These are phyloP conservation scores for Pseudotriccus pelzelni DNA, from an alignment of 2,797 vertebrate species.

Conservation along the genomic window DNA sequence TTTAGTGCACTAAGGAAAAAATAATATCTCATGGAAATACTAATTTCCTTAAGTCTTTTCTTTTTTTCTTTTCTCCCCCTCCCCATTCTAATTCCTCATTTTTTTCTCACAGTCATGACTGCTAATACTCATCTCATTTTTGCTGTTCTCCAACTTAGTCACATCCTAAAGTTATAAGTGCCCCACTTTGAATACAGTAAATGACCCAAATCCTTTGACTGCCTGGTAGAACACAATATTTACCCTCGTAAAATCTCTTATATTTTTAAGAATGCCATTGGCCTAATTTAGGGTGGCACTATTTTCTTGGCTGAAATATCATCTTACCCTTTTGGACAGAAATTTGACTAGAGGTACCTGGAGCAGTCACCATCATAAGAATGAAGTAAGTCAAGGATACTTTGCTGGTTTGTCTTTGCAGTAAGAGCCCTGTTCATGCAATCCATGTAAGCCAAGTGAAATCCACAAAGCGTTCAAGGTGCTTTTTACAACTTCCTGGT, in stretches of 20 bases:
- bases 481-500: background rate
- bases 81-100: background rate
- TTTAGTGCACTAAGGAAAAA: background rate
- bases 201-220: fast-evolving
- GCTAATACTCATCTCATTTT: background rate
- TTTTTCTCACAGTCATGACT: background rate
- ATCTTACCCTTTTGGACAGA: background rate
- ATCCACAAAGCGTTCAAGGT: background rate
- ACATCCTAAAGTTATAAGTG: background rate
- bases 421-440: background rate
- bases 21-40: background rate
- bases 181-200: background rate
- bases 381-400: background rate
- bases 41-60: background rate
- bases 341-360: background rate
- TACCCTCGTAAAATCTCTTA: background rate
- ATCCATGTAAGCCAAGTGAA: background rate
- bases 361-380: background rate
- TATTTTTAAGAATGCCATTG: background rate
- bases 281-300: background rate
- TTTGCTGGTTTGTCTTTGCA: background rate
- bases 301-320: background rate
- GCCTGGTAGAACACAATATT: background rate
- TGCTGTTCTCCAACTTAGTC: background rate
- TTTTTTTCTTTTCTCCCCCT: background rate